Base-by-base conservation (phyloP, 2,888 invertebrate genomes). In the Ectropis crepuscularia region DNA sequence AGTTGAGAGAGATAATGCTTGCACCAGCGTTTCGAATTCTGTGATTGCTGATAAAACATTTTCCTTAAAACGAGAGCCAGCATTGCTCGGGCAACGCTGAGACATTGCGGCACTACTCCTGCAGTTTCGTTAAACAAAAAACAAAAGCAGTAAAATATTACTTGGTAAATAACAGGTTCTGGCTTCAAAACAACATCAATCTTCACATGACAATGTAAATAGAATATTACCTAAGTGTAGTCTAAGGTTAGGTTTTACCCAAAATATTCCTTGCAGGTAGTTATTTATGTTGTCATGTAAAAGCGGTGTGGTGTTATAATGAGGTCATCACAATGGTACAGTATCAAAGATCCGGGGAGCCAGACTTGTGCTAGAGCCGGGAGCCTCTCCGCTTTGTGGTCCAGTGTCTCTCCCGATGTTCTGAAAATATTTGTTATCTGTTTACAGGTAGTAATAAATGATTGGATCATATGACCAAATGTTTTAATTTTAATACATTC, bases 311-410 rank as follows among this genome's bases (percentile, higher is more conserved):
- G 81, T 80, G 74, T 77, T 80, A 80, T 71, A 82, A 77, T 83
- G 80, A 82, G 74, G 81, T 88, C 82, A 91, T 91, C 90, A 92
- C 92, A 92, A 88, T 76, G 90, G 89, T 75, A 91, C 90, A 50
- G 87, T 82, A 67, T 89, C 91, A 67, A 88, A 90, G 69, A 88
- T 85, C 74, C 91, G 88, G 6, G 85, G 81, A 64, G 89, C 82
- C 66, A 92, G 82, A 76, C 89, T 92, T 67, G 92, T 93, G 80
- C 93, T 93, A 65, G 95, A 95, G 49, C 95, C 95, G 0, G 94
- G 94, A n/a, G 95, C 94, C 77, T 95, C 94, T 48, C 94, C 94
- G 64, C 94, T 90, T 72, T 95, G 95, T 46, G 94, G 93, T 9
- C 94, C 94, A 64, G 93, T 90, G 76, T 94, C 94, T 51, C 94